A percentile compares a stretch with the other conserved stretches of the same genome.
Evolutionary conservation across 2,888 invertebrate genomes (phyloP).

Genomic region (Parnassius apollo): DNA sequence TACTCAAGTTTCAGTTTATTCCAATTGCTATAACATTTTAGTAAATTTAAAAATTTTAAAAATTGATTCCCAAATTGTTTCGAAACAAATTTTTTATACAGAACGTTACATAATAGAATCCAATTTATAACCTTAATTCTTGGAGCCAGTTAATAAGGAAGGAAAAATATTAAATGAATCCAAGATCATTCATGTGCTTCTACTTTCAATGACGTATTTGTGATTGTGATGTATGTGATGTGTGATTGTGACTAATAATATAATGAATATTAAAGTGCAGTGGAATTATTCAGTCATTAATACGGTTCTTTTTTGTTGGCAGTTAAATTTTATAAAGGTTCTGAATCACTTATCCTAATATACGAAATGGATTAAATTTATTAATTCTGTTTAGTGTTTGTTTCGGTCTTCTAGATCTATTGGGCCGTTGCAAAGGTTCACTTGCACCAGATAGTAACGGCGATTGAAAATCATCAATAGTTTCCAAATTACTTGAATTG

Average conservation of each 20-base stretch:
- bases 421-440: conserved; percentile 67
- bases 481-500: conserved; percentile 43
- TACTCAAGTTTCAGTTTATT: background rate
- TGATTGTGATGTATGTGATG: background rate
- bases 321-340: conserved; percentile 42
- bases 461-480: conserved; percentile 64
- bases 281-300: conserved; percentile 34
- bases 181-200: conserved; percentile 3
- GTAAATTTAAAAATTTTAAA: too few species aligned
- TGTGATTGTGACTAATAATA: background rate
- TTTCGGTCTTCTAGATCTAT: conserved; percentile 64
- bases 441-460: conserved; percentile 70
- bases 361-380: conserved; percentile 75
- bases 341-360: conserved; percentile 59
- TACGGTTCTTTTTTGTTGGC: conserved; percentile 45
- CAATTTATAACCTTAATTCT: too few species aligned
- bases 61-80: too few species aligned
- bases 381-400: conserved; percentile 54
- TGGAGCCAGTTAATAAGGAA: too few species aligned
- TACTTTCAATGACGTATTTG: conserved; percentile 5
- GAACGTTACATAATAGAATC: too few species aligned
- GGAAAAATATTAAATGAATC: too few species aligned
- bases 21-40: background rate
- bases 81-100: too few species aligned
- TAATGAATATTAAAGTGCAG: conserved; percentile 22